These are phyloP conservation scores for Phrynocephalus forsythii DNA, from an alignment of 2,797 vertebrate genomes.

Conservation along the genomic window DNA sequence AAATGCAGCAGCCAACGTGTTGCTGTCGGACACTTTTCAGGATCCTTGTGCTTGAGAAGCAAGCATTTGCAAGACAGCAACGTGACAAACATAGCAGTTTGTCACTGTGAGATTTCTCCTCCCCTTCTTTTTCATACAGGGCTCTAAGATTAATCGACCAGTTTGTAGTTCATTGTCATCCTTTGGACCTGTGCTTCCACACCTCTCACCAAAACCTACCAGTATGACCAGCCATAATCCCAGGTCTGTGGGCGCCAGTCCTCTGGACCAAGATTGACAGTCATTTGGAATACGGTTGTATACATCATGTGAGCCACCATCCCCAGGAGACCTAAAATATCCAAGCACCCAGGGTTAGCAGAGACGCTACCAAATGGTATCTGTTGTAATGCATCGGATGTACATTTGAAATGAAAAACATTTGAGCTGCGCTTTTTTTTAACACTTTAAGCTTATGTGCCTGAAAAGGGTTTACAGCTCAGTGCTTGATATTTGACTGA, in stretches of 20 bases:
- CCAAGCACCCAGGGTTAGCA: neutral
- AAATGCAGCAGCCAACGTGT: too few species aligned
- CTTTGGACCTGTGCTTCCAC: neutral
- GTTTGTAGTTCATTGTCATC: neutral
- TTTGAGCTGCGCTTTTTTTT: neutral
- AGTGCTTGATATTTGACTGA: neutral
- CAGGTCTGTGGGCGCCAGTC: conserved; percentile 94
- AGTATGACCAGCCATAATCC: conserved; percentile 96
- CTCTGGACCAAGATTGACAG: conserved; percentile 91
- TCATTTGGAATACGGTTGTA: conserved; percentile 93
- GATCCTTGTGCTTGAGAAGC: neutral
- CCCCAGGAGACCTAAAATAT: conserved; percentile 82
- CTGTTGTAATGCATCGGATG: neutral
- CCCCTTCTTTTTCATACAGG: neutral
- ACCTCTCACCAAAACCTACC: conserved; percentile 76
- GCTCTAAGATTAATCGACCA: neutral
- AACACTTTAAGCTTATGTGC: neutral
- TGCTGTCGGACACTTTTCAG: too few species aligned
- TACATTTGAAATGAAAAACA: neutral
- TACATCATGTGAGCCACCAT: conserved; percentile 91
- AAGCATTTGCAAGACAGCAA: neutral
- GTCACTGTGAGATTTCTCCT: neutral
- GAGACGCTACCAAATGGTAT: neutral
- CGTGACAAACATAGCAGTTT: neutral
- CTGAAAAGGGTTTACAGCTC: neutral